Evolutionary conservation across 2,888 invertebrate genomes (phyloP).

Genomic region (Thelaira solivaga): DNA sequence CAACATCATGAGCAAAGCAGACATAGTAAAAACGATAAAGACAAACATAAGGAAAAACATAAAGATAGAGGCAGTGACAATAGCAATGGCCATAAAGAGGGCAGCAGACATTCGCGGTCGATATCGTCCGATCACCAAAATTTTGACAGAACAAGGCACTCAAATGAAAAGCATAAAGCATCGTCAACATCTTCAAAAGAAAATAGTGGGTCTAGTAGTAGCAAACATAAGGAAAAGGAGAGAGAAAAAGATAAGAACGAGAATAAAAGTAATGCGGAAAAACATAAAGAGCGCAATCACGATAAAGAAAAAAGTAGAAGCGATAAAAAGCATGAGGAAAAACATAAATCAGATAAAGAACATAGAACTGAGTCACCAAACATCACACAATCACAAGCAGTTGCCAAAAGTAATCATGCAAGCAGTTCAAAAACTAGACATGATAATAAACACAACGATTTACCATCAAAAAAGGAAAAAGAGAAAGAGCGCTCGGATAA

Average conservation of each 20-base stretch:
- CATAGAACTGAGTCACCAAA: not conserved
- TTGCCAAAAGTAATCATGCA: constrained; percentile 22
- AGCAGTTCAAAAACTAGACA: constrained; percentile 44
- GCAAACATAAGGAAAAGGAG: constrained; percentile 33
- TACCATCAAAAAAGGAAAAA: no score
- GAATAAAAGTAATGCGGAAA: constrained; percentile 50
- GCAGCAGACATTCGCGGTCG: constrained; percentile 25
- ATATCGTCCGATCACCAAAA: constrained; percentile 28
- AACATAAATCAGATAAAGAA: constrained; percentile 30
- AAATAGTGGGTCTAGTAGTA: constrained; percentile 15
- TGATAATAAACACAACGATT: constrained; percentile 44
- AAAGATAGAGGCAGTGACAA: constrained; percentile 26
- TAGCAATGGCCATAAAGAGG: constrained; percentile 20
- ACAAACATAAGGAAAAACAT: constrained; percentile 33
- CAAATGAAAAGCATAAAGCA: constrained; percentile 33
- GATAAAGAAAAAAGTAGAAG: constrained; percentile 36
- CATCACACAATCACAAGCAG: not conserved
- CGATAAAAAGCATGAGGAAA: constrained; percentile 43
- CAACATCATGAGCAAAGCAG: constrained; percentile 40
- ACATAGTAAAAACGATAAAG: constrained; percentile 12
- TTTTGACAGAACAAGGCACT: constrained; percentile 24
- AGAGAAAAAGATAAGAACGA: constrained; percentile 45
- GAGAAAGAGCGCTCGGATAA: constrained; percentile 47
- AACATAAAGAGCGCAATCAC: constrained; percentile 37
- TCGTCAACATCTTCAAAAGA: constrained; percentile 44